Evolutionary conservation across 2,797 vertebrate species (phyloP).

Genomic region (Sternotherus odoratus): DNA sequence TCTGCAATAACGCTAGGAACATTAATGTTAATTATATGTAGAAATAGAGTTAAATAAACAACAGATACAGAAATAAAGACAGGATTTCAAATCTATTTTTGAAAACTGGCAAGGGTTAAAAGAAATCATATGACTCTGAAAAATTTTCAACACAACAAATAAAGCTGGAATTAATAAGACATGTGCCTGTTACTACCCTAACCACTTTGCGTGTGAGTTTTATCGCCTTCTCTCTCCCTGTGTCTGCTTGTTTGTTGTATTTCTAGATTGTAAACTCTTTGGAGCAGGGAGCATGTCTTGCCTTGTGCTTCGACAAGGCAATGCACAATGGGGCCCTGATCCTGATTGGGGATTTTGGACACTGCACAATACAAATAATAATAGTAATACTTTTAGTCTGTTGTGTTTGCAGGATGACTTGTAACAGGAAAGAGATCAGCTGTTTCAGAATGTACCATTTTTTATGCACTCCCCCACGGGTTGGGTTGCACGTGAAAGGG

Average conservation of each 20-base stretch:
- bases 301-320: background rate
- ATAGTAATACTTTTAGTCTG: background rate
- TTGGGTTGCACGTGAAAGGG: background rate
- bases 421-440: background rate
- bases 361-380: background rate
- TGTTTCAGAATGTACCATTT: background rate
- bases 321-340: background rate
- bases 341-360: background rate
- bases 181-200: background rate
- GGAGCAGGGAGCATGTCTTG: background rate
- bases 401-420: background rate
- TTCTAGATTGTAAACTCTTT: background rate
- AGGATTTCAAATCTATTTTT: conserved; percentile 41
- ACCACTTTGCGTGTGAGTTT: background rate
- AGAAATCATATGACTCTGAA: conserved; percentile 57
- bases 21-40: conserved; percentile 8
- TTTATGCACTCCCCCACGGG: background rate
- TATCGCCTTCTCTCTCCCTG: background rate
- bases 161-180: background rate
- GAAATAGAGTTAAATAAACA: conserved; percentile 33
- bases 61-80: conserved; percentile 25
- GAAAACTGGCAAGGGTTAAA: conserved; percentile 20
- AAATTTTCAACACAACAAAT: conserved; percentile 4
- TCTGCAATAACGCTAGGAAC: conserved; percentile 23
- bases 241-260: background rate